A percentile compares a stretch with the other conserved stretches of the same genome.
Evolutionary conservation across 2,888 invertebrate genomes (phyloP).

Genomic region (Agrochola circellaris): DNA sequence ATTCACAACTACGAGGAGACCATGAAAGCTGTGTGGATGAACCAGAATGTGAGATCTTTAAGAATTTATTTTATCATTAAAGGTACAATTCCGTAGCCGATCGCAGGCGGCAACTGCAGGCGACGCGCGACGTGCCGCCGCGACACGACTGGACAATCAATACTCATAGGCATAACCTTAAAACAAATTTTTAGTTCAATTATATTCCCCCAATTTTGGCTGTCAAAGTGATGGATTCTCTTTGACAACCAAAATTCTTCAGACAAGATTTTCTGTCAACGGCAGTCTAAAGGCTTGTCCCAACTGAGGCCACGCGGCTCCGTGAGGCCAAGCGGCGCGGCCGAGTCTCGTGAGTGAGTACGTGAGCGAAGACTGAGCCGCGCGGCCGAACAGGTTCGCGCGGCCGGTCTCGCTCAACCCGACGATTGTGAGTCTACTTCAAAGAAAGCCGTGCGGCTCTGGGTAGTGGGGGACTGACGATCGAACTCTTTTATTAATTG

Average conservation of each 20-base stretch:
- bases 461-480: not conserved
- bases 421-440: not conserved
- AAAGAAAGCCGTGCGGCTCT: not conserved
- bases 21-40: slow-evolving; percentile 96
- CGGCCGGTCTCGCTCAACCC: not conserved
- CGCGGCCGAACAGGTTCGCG: not conserved
- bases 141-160: too few relatives aligned
- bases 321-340: too few relatives aligned
- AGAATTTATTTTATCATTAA: not conserved
- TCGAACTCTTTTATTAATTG: not conserved
- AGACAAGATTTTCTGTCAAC: not conserved
- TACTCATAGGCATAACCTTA: too few relatives aligned
- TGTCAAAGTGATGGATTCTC: not conserved
- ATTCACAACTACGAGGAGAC: slow-evolving; percentile 94
- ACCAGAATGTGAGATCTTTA: slow-evolving; percentile 92
- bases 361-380: not conserved
- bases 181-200: too few relatives aligned
- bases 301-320: not conserved
- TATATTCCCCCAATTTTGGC: too few relatives aligned
- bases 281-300: not conserved
- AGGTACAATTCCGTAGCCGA: too few relatives aligned
- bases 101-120: too few relatives aligned
- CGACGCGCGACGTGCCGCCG: too few relatives aligned
- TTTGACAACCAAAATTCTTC: too few relatives aligned
- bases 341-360: not conserved